Base-by-base conservation (phyloP, 2,888 invertebrate species). In the Zootermopsis nevadensis region DNA sequence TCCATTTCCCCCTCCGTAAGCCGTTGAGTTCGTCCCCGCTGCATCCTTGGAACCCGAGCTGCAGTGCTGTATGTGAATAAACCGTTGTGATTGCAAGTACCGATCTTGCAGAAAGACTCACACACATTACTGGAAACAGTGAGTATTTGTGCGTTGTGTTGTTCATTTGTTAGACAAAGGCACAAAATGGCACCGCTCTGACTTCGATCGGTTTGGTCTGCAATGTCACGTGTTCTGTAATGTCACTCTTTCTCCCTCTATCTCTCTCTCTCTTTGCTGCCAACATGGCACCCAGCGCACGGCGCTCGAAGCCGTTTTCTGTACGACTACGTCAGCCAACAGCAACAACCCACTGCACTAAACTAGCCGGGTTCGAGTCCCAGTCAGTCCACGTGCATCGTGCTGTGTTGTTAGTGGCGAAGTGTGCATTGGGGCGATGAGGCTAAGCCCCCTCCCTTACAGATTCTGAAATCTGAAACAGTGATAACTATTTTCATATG, bases 61-160 rank as follows among this genome's bases (percentile, higher is more conserved):
- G 60, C 60, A 60, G 60, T 60, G 27, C 60, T n/a, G n/a, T 60
- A n/a, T 60, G 60, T 60, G 60, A 60, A 27, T 60, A 60, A 60
- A 60, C 60, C 60, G 60, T 12, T 60, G 60, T 12, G 60, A 60
- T 27, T 60, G 8, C n/a, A 60, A n/a, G 24, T 8, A 27, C 15
- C n/a, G 24, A 27, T n/a, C 60, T 6, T 6, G 60, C 4, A 60
- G 60, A n/a, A n/a, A n/a, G n/a, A n/a, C n/a, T n/a, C n/a, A n/a
- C 60, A 60, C 60, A 27, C 8, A n/a, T 27, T 15, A 27, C 60
- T n/a, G 15, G 48, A 48, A 48, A 48, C 48, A 60, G 60, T 60
- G 60, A 60, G 60, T 60, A 60, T 60, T 27, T 27, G 7, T 60
- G 24, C 27, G 48, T 60, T n/a, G 27, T 60, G 60, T 60, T 27